Base-by-base conservation (phyloP, 2,888 invertebrate species). In the Strigamia crassipes region DNA sequence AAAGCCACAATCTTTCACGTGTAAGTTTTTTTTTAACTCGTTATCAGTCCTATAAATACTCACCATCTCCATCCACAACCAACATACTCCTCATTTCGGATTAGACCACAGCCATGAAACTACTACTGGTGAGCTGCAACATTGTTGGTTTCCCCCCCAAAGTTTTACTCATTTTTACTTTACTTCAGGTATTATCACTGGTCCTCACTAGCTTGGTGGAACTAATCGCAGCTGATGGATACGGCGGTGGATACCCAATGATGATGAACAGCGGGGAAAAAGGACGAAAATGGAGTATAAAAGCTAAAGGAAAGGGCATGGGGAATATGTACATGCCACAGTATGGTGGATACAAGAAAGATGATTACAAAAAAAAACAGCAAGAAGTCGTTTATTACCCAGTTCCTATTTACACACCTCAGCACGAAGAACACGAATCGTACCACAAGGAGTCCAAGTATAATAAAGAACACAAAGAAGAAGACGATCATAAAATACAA, bases 291-390 rank as follows among this genome's bases (percentile, higher is more conserved):
- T 73, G 78, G 78, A 15, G n/a, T 12, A 78, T 78, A 10, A 31
- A 41, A 41, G 78, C 78, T 12, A 42, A 38, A 10, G 78, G 78
- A 41, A 78, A 78, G 42, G 78, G 78, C 15, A 78, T 78, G 78
- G 41, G 41, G 78, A 78, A 78, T 21, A 78, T 42, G 38, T 15
- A 31, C 13, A 6, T 9, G 12, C 27, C 13, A 27, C 31, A 31
- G 10, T 41, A 41, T 78, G 56, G 18, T 18, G 46, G 46, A 46
- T 46, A 56, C 9, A 56, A 56, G 56, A 38, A 38, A 21, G 34
- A 78, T 12, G 42, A 78, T 9, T 15, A 78, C n/a, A 78, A 77
- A 8, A 77, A 78, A 13, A 23, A 73, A 23, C 31, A 73, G 13
- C 73, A 73, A 27, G 73, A 73, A 73, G n/a, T 73, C 27, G 73